Percentiles rank a stretch among this genome's conserved stretches.
Conservation (phyloP, 2,888 invertebrate genomes). For the Philopedon plagiatum region DNA sequence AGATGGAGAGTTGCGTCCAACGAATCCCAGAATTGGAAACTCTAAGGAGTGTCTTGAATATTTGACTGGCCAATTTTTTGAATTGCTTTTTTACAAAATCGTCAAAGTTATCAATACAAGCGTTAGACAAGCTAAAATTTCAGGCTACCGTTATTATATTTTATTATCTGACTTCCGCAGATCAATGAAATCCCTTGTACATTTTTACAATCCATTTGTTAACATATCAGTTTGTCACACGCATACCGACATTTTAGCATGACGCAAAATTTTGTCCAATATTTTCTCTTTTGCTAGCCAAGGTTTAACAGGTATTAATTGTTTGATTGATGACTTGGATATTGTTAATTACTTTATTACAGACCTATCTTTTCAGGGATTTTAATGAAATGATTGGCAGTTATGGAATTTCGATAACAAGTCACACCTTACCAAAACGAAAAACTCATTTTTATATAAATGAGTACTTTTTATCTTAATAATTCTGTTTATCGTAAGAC, state of each 20-base stretch:
- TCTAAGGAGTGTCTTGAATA: too few species aligned
- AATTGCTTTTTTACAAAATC: not conserved
- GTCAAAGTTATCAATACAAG: not conserved
- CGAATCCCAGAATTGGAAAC: too few species aligned
- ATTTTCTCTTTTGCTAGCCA: slow-evolving; percentile 36
- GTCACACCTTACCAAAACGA: too few species aligned
- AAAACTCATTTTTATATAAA: too few species aligned
- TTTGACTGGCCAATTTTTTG: too few species aligned
- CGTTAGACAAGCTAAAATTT: not conserved
- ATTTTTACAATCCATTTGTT: not conserved
- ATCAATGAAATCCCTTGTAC: not conserved
- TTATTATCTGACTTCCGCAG: not conserved
- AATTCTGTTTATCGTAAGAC: too few species aligned
- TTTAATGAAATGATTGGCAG: not conserved
- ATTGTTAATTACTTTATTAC: not conserved
- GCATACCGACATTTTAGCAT: not conserved
- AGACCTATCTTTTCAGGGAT: not conserved
- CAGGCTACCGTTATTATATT: not conserved
- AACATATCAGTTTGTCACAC: not conserved
- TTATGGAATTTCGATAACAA: too few species aligned
- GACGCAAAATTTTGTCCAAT: not conserved
- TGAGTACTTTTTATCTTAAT: too few species aligned
- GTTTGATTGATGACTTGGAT: slow-evolving; percentile 35
- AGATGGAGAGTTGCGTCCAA: too few species aligned
- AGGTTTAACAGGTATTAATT: slow-evolving; percentile 35